Conservation (phyloP, 2,888 invertebrate species). For the Lymantria dispar region DNA sequence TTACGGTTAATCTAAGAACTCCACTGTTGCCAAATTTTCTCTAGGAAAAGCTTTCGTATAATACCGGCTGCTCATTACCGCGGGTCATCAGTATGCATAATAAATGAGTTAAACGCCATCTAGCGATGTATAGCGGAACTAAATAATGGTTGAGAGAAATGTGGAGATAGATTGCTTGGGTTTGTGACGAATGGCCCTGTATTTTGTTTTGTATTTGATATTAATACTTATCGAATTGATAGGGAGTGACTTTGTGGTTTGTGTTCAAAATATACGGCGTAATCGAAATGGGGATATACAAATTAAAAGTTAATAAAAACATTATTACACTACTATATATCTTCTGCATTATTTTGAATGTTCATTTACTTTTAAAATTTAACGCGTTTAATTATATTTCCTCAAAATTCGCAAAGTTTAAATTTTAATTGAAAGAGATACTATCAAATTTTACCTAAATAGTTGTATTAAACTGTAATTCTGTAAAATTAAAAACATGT, state of each 20-base stretch:
- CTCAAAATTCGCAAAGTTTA: no score
- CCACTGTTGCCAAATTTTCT: constrained; percentile 64
- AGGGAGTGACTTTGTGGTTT: not conserved
- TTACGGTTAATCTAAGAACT: constrained; percentile 58
- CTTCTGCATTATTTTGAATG: no score
- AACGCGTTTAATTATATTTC: no score
- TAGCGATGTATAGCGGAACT: constrained; percentile 63
- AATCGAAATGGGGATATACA: no score
- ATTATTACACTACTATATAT: no score
- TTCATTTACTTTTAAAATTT: no score
- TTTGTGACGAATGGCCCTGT: constrained; percentile 45
- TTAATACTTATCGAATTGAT: constrained; percentile 6
- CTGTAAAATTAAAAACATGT: no score
- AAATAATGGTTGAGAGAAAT: constrained; percentile 45
- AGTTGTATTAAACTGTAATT: no score
- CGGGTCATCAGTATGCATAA: constrained; percentile 91
- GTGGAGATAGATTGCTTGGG: constrained; percentile 56
- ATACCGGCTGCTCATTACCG: constrained; percentile 81
- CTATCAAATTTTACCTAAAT: no score
- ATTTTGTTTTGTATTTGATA: constrained; percentile 28
- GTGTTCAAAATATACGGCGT: not conserved
- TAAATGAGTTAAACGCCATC: constrained; percentile 83
- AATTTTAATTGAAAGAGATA: no score
- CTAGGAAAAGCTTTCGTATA: constrained; percentile 57
- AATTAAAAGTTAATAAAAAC: no score